phyloP scores from a whole-genome alignment of 2,113 vertebrate species.

The Hyaena hyaena region DNA sequence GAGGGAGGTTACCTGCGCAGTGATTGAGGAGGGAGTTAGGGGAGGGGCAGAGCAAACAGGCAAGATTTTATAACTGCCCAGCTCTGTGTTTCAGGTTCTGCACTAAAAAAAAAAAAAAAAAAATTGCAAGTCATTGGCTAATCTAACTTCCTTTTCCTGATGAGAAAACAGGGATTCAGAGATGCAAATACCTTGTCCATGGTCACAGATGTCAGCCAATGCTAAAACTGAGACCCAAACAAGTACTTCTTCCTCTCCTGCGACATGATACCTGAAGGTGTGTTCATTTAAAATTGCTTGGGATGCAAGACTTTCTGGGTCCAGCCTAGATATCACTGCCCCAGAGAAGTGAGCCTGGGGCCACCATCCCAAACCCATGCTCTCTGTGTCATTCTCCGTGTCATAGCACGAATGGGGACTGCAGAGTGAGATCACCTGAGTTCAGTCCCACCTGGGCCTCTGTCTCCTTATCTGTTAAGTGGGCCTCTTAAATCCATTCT shows the following conservation, averaged over 20 bases:
- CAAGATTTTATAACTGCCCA: not conserved
- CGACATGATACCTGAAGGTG: not conserved
- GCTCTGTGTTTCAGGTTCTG: not conserved
- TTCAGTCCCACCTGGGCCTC: not conserved
- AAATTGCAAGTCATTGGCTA: not conserved
- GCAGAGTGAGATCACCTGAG: not conserved
- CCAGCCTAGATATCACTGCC: not conserved
- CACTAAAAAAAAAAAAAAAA: not conserved
- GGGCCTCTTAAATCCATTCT: not conserved
- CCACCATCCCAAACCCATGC: not conserved
- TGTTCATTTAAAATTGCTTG: not conserved
- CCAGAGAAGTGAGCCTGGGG: not conserved
- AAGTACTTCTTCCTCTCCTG: not conserved
- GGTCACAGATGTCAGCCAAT: not conserved
- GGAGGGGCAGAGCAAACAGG: not conserved
- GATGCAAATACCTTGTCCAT: not conserved
- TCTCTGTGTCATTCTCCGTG: too few species aligned
- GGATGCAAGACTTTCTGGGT: not conserved
- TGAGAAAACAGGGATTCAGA: not conserved
- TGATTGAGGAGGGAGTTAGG: not conserved
- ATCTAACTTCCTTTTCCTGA: not conserved
- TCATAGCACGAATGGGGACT: not conserved
- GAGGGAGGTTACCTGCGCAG: not conserved
- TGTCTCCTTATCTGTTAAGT: not conserved
- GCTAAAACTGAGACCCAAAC: not conserved